Evolutionary conservation across 2,797 vertebrate species (phyloP).

Genomic region (Cyprinella venusta): DNA sequence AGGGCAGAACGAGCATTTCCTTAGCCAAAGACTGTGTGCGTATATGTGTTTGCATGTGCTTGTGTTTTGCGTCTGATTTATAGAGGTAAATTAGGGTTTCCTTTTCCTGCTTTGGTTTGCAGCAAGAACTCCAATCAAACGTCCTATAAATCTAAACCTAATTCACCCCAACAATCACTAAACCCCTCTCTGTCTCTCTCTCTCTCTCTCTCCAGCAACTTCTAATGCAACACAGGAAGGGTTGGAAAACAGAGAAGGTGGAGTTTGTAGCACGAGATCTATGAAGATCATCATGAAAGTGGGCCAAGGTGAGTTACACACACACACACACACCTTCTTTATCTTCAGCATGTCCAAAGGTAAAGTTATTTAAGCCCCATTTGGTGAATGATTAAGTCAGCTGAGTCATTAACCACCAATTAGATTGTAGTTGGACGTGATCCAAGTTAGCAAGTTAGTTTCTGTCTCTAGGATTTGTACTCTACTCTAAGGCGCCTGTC

Average conservation of each 20-base stretch:
- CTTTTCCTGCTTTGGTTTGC: conserved; percentile 41
- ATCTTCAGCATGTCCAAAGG: conserved; percentile 46
- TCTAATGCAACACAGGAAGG: conserved; percentile 86
- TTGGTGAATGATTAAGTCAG: conserved; percentile 43
- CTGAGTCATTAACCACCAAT: conserved; percentile 44
- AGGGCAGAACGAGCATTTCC: conserved; percentile 14
- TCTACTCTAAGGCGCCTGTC: background rate
- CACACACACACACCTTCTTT: conserved; percentile 44
- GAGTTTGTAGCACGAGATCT: conserved; percentile 89
- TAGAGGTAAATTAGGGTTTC: conserved; percentile 44
- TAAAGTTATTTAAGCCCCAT: conserved; percentile 40
- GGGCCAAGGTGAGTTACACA: conserved; percentile 85
- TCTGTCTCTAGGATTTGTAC: background rate
- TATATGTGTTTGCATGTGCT: conserved; percentile 36
- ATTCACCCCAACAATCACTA: conserved; percentile 15
- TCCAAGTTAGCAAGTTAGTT: conserved; percentile 27
- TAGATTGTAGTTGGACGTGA: conserved; percentile 36
- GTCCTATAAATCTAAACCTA: conserved; percentile 48
- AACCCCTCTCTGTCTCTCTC: background rate
- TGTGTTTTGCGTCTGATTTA: conserved; percentile 47
- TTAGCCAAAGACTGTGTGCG: conserved; percentile 10
- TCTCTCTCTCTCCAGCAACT: conserved; percentile 51
- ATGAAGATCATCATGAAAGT: conserved; percentile 95
- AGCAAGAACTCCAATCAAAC: conserved; percentile 47
- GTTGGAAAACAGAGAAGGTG: conserved; percentile 90